phyloP scores from a whole-genome alignment of 2,888 invertebrate genomes.

The Physocephala rufipes region DNA sequence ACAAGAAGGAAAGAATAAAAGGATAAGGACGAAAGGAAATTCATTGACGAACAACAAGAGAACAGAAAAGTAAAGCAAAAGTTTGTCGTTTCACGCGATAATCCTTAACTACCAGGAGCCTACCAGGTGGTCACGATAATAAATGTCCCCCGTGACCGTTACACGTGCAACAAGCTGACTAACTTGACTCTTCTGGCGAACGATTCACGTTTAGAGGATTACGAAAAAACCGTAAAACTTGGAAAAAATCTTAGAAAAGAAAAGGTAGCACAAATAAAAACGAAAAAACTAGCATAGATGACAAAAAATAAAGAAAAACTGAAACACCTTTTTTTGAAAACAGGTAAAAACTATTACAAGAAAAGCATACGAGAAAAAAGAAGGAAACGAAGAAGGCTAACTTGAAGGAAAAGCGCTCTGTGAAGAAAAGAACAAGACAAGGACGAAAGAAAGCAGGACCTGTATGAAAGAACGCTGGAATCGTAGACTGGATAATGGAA shows the following conservation, averaged over 20 bases:
- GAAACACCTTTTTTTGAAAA: neutral
- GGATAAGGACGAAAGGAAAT: neutral
- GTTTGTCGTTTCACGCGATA: too few species aligned
- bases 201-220: neutral
- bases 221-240: neutral
- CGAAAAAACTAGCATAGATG: neutral
- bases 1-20: neutral
- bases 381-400: neutral
- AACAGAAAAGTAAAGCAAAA: too few species aligned
- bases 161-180: neutral
- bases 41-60: too few species aligned
- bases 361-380: neutral
- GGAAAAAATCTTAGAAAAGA: neutral
- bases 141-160: too few species aligned
- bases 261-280: neutral
- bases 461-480: too few species aligned
- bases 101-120: too few species aligned
- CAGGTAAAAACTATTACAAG: neutral
- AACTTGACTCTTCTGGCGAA: too few species aligned
- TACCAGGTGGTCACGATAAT: too few species aligned
- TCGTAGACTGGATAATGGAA: too few species aligned
- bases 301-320: neutral
- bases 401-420: neutral
- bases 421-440: neutral
- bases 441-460: too few species aligned